These are phyloP conservation scores for Rhagologus leucostigma DNA, from an alignment of 2,113 vertebrate genomes.

Conservation along the genomic window DNA sequence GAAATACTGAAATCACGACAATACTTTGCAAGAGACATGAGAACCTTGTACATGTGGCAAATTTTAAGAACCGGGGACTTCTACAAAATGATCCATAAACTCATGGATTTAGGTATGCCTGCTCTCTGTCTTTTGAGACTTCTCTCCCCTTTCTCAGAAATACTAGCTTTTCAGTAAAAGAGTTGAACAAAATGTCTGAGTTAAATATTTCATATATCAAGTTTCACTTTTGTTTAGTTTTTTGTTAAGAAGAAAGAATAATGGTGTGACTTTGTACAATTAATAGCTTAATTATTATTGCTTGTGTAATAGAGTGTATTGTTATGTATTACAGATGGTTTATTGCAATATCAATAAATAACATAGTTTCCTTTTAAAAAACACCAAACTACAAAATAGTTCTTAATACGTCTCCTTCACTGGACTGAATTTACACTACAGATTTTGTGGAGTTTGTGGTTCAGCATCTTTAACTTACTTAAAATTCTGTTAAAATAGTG, in stretches of 20 bases:
- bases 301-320: background rate
- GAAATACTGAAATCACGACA: background rate
- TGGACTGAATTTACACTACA: background rate
- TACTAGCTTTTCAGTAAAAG: background rate
- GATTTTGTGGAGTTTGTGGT: background rate
- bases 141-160: background rate
- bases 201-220: background rate
- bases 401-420: background rate
- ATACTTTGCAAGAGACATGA: background rate
- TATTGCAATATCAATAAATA: constrained; percentile 40
- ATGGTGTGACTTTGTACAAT: background rate
- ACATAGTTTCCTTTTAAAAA: background rate
- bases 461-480: background rate
- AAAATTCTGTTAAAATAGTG: background rate
- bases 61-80: background rate
- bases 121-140: background rate
- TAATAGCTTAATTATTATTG: background rate
- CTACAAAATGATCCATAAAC: background rate
- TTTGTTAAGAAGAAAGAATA: background rate
- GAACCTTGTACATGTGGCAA: background rate
- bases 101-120: background rate
- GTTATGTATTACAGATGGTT: background rate
- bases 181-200: background rate
- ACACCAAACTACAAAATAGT: background rate
- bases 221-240: background rate